Evolutionary conservation across 2,113 vertebrate genomes (phyloP).

Genomic region (Scytalopus superciliaris): DNA sequence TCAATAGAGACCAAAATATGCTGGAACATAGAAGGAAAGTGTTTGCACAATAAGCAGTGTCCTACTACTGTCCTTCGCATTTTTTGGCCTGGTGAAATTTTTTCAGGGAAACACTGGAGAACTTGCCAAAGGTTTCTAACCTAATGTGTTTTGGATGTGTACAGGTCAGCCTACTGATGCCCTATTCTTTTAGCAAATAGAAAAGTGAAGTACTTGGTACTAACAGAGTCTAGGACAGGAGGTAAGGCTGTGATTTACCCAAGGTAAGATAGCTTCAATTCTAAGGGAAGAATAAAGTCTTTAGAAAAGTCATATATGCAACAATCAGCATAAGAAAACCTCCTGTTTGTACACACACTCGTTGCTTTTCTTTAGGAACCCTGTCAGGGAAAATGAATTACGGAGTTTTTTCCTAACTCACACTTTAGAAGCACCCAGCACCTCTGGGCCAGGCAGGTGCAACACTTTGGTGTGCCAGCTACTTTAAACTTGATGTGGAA

Average conservation of each 20-base stretch:
- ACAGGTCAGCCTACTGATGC: neutral
- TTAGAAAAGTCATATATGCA: neutral
- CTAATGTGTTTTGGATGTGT: accelerated
- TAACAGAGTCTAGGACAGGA: accelerated
- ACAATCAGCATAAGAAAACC: neutral
- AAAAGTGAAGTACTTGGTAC: neutral
- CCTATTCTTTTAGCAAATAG: neutral
- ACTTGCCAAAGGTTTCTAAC: neutral
- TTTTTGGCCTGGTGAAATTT: neutral
- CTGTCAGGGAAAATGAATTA: neutral
- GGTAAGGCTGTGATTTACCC: neutral
- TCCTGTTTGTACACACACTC: accelerated
- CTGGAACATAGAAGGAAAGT: neutral
- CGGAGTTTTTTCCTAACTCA: neutral
- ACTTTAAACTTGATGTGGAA: neutral
- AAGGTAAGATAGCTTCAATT: neutral
- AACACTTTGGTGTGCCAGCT: neutral
- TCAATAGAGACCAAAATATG: neutral
- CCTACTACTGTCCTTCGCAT: neutral
- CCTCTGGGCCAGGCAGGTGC: neutral
- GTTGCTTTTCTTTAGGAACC: neutral
- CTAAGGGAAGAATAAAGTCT: neutral
- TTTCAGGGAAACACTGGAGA: neutral
- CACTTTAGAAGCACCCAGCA: neutral
- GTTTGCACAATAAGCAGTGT: neutral